These are phyloP conservation scores for Hippoglossus stenolepis DNA, from an alignment of 2,113 vertebrate species.

Conservation along the genomic window DNA sequence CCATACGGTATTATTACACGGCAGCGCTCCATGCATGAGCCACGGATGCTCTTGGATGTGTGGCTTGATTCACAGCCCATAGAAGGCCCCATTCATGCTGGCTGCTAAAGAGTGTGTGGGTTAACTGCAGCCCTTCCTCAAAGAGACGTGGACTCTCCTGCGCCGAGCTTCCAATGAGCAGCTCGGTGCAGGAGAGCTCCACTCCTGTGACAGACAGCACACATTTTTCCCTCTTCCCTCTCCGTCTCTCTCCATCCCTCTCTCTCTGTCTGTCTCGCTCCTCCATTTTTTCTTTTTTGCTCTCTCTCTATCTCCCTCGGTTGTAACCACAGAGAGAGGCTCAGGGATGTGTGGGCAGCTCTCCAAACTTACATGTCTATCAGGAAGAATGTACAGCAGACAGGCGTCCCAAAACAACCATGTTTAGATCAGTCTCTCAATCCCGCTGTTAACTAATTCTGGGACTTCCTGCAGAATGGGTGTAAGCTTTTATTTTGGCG, in stretches of 20 bases:
- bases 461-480: slow-evolving; percentile 29
- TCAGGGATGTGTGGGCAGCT: slow-evolving; percentile 63
- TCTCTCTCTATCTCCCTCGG: slow-evolving; percentile 28
- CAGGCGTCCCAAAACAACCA: slow-evolving; percentile 62
- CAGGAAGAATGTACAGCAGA: slow-evolving; percentile 66
- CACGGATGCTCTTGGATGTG: slow-evolving; percentile 46
- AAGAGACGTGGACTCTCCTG: slow-evolving; percentile 50
- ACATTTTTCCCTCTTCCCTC: slow-evolving; percentile 13
- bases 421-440: slow-evolving; percentile 60
- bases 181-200: slow-evolving; percentile 53
- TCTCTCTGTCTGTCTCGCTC: not conserved
- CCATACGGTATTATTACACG: slow-evolving; percentile 36
- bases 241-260: slow-evolving; percentile 10
- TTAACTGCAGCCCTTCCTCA: slow-evolving; percentile 50
- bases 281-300: not conserved
- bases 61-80: slow-evolving; percentile 52
- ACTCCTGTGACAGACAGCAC: slow-evolving; percentile 68
- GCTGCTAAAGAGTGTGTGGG: slow-evolving; percentile 37
- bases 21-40: slow-evolving; percentile 33
- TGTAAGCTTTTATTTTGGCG: slow-evolving; percentile 25
- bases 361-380: slow-evolving; percentile 76
- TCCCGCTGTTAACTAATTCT: slow-evolving; percentile 44
- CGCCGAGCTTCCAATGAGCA: slow-evolving; percentile 52
- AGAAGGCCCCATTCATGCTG: slow-evolving; percentile 55
- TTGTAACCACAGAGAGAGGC: slow-evolving; percentile 58